Conservation (phyloP, 2,888 invertebrate species). For the Anthoptus insignis region DNA sequence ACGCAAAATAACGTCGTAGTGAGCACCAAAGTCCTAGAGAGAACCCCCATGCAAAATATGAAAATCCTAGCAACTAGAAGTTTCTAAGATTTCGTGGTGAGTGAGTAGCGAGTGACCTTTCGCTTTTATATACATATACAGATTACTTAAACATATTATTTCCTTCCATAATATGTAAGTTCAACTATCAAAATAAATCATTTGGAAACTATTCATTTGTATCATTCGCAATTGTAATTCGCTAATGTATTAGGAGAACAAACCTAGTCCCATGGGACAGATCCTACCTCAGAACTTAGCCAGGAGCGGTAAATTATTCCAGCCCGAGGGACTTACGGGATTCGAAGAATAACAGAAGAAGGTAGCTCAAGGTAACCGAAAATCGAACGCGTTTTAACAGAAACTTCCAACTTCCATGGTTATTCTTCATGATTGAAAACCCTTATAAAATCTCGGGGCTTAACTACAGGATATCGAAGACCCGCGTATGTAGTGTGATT, state of each 20-base stretch:
- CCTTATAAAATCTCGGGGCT: too few relatives aligned
- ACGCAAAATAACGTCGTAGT: too few relatives aligned
- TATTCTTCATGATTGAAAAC: background rate
- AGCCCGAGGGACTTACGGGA: slow-evolving; percentile 59
- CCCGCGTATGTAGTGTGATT: too few relatives aligned
- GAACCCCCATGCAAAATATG: too few relatives aligned
- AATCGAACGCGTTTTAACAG: slow-evolving; percentile 60
- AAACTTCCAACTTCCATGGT: slow-evolving; percentile 22
- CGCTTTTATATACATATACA: too few relatives aligned
- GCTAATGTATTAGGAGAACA: slow-evolving; percentile 37
- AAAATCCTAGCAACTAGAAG: too few relatives aligned
- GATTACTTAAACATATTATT: too few relatives aligned
- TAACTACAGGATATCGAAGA: too few relatives aligned
- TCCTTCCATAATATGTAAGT: slow-evolving; percentile 12
- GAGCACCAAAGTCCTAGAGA: too few relatives aligned
- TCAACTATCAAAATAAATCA: slow-evolving; percentile 11
- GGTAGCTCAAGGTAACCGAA: slow-evolving; percentile 54
- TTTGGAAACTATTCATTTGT: slow-evolving; percentile 23
- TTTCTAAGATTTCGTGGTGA: too few relatives aligned
- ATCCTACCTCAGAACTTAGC: slow-evolving; percentile 75
- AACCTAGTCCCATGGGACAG: slow-evolving; percentile 37
- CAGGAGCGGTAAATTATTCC: slow-evolving; percentile 78
- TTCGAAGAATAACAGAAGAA: slow-evolving; percentile 72
- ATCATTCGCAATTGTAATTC: slow-evolving; percentile 33
- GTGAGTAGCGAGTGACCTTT: too few relatives aligned